Conservation (phyloP, 2,113 vertebrate genomes). For the Pseudorasbora parva region DNA sequence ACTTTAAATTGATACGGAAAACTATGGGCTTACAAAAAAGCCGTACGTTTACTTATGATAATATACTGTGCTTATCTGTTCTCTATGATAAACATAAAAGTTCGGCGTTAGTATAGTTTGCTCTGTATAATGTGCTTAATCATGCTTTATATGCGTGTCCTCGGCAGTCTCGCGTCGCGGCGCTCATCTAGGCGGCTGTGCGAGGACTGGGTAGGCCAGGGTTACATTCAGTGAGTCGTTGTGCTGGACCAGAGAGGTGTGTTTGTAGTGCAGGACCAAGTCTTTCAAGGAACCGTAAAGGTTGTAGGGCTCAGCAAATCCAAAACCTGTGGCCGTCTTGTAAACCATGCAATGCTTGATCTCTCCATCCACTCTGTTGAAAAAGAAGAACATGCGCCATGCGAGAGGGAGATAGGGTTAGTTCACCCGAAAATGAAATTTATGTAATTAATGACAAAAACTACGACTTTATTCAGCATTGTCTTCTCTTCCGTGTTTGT, state of each 20-base stretch:
- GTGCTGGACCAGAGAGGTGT: constrained; percentile 98
- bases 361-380: constrained; percentile 89
- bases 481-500: too few species aligned
- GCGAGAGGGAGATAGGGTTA: neutral
- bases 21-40: constrained; percentile 33
- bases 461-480: too few species aligned
- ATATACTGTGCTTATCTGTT: constrained; percentile 39
- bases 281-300: constrained; percentile 96
- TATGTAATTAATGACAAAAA: too few species aligned
- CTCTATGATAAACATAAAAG: constrained; percentile 39
- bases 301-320: constrained; percentile 98
- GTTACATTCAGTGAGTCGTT: constrained; percentile 99
- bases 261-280: constrained; percentile 99
- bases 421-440: too few species aligned
- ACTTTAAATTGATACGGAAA: constrained; percentile 25
- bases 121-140: constrained; percentile 35
- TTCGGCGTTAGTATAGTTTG: constrained; percentile 31
- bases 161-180: neutral
- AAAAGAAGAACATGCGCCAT: constrained; percentile 1
- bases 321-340: constrained; percentile 94
- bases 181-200: constrained; percentile 96
- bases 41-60: constrained; percentile 17
- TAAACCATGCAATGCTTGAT: constrained; percentile 99
- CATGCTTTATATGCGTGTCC: constrained; percentile 41
- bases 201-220: constrained; percentile 94